These are phyloP conservation scores for Heliconius aoede DNA, from an alignment of 2,888 invertebrate genomes.

Conservation along the genomic window DNA sequence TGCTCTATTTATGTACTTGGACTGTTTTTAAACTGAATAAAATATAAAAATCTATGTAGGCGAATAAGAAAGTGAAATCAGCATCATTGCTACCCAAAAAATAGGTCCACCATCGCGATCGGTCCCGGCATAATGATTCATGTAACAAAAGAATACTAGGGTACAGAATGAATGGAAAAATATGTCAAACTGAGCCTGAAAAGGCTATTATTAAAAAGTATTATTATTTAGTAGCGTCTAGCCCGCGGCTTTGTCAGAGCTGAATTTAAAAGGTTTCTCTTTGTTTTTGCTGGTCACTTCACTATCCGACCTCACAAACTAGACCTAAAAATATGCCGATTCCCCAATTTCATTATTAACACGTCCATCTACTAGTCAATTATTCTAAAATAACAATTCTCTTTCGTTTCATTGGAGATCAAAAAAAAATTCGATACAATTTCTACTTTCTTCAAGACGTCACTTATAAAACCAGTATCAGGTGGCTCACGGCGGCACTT, in stretches of 20 bases:
- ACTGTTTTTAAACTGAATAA: neutral
- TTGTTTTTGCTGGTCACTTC: slow-evolving; percentile 40
- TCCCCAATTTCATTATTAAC: neutral
- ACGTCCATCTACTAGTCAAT: neutral
- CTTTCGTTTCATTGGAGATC: slow-evolving; percentile 7
- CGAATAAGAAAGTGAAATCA: slow-evolving; percentile 41
- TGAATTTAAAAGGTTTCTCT: slow-evolving; percentile 37
- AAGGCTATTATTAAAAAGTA: slow-evolving; percentile 50
- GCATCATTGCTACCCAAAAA: slow-evolving; percentile 46
- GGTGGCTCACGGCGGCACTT: slow-evolving; percentile 43
- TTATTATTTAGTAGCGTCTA: slow-evolving; percentile 49
- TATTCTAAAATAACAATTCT: neutral
- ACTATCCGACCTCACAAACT: slow-evolving; percentile 16
- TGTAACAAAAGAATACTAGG: slow-evolving; percentile 48
- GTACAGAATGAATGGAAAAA: slow-evolving; percentile 49
- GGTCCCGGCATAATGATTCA: slow-evolving; percentile 47
- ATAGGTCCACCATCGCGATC: slow-evolving; percentile 47
- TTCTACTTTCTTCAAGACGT: slow-evolving; percentile 32
- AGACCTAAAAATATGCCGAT: neutral
- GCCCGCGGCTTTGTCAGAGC: slow-evolving; percentile 43
- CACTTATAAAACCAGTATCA: slow-evolving; percentile 43
- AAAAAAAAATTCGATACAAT: slow-evolving; percentile 27
- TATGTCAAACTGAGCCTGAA: slow-evolving; percentile 51
- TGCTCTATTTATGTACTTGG: neutral
- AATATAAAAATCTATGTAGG: slow-evolving; percentile 25